These are phyloP conservation scores for Chymomyza caudatula DNA, from an alignment of 2,888 invertebrate genomes.

Conservation along the genomic window DNA sequence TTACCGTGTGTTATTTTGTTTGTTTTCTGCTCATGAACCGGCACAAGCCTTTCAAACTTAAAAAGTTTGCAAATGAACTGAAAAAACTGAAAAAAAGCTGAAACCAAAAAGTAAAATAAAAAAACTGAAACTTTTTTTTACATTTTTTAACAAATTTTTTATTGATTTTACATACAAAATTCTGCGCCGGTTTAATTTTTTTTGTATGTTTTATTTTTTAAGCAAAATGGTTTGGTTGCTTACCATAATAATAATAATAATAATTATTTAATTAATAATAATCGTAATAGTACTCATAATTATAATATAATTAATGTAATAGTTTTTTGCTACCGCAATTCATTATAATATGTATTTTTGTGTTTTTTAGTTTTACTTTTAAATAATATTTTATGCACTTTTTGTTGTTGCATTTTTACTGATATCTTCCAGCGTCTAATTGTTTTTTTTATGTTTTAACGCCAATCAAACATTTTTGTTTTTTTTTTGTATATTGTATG, in stretches of 20 bases:
- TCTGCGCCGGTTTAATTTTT: conserved; percentile 59
- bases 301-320: conserved; percentile 17
- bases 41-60: conserved; percentile 10
- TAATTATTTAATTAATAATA: conserved; percentile 60
- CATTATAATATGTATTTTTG: conserved; percentile 19
- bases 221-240: conserved; percentile 5
- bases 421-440: conserved; percentile 36
- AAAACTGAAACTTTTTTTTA: conserved; percentile 9
- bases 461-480: conserved; percentile 58
- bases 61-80: background rate
- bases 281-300: conserved; percentile 57
- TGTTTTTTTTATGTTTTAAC: conserved; percentile 37
- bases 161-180: conserved; percentile 72
- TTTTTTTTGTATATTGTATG: conserved; percentile 10
- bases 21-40: background rate
- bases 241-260: conserved; percentile 65
- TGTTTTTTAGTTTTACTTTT: conserved; percentile 48
- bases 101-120: conserved; percentile 3
- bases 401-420: conserved; percentile 23
- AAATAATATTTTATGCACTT: conserved; percentile 42
- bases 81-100: conserved; percentile 8
- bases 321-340: conserved; percentile 10
- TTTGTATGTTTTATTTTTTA: conserved; percentile 44
- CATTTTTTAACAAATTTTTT: conserved; percentile 67
- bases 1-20: conserved; percentile 7